Evolutionary conservation across 1,140 invertebrate genomes (phyloP).

Genomic region (Polypedilum pembai): DNA sequence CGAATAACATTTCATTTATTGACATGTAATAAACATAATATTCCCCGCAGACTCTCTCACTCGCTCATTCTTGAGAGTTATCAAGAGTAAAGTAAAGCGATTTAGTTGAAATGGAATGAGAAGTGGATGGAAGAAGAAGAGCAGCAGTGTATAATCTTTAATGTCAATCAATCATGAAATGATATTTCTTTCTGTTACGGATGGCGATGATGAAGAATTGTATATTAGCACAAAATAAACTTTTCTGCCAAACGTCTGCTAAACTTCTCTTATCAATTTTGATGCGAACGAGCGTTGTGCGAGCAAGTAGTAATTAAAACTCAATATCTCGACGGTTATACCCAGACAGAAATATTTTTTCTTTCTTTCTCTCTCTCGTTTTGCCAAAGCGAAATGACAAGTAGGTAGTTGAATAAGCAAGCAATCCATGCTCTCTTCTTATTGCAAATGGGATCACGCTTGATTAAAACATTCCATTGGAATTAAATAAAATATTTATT

Average conservation of each 20-base stretch:
- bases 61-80: not conserved
- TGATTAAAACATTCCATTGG: too few species aligned
- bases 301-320: slow-evolving; percentile 7
- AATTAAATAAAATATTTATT: too few species aligned
- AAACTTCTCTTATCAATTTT: not conserved
- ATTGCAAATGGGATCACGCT: too few species aligned
- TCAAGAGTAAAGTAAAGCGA: not conserved
- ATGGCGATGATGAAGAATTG: too few species aligned
- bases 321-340: not conserved
- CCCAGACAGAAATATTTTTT: too few species aligned
- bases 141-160: slow-evolving; percentile 16
- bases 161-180: slow-evolving; percentile 27
- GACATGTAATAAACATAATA: slow-evolving; percentile 26
- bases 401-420: too few species aligned
- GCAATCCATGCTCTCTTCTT: too few species aligned
- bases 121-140: not conserved
- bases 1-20: slow-evolving; percentile 26
- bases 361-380: too few species aligned
- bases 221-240: too few species aligned
- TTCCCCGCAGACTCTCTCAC: not conserved
- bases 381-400: too few species aligned
- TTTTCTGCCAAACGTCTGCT: not conserved
- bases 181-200: not conserved
- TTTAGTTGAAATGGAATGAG: not conserved
- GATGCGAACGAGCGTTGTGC: not conserved